Base-by-base conservation (phyloP, 2,888 invertebrate species). In the Philonicus albiceps region DNA sequence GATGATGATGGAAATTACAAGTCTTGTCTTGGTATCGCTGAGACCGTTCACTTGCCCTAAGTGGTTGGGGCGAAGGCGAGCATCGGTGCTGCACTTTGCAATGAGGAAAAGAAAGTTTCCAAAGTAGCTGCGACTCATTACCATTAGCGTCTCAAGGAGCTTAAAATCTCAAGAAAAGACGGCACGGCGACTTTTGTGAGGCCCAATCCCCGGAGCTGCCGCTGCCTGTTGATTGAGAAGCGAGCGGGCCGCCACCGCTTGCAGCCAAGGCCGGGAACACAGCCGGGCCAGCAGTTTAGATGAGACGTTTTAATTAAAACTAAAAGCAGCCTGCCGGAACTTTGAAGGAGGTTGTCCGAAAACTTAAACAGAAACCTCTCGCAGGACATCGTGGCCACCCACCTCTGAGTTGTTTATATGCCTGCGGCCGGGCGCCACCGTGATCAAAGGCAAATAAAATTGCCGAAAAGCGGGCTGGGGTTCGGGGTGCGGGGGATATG, bases 391-490 rank as follows among this genome's bases (percentile, higher is more conserved):
- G n/a, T 2, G 34, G 19, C 34, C 37, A 40, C 22, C 37, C 76
- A 76, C 22, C 37, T 76, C 31, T n/a, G n/a, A 37, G 40, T 19
- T 37, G 76, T n/a, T 34, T 74, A 64, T 64, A 64, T 76, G 76
- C 2, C 76, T 76, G 22, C 37, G 76, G 76, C 76, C 40, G 37
- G 64, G 64, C 64, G 64, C 34, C 76, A 76, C 40, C 76, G 40
- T 76, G 37, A 76, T 76, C 76, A 76, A 76, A 76, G 37, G 76
- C 76, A 76, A 76, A 76, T 76, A 40, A 76, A 40, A 37, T 76
- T 76, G 37, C 76, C 76, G 19, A 76, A 76, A 76, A 76, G 76
- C 37, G 22, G n/a, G 40, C 40, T 3, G 40, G 16, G 11, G 8
- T 8, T 8, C 8, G 11, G 37, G 11, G 11, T 8, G 40, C 40